Conservation (phyloP, 2,797 vertebrate species). For the Cyclura pinguis region DNA sequence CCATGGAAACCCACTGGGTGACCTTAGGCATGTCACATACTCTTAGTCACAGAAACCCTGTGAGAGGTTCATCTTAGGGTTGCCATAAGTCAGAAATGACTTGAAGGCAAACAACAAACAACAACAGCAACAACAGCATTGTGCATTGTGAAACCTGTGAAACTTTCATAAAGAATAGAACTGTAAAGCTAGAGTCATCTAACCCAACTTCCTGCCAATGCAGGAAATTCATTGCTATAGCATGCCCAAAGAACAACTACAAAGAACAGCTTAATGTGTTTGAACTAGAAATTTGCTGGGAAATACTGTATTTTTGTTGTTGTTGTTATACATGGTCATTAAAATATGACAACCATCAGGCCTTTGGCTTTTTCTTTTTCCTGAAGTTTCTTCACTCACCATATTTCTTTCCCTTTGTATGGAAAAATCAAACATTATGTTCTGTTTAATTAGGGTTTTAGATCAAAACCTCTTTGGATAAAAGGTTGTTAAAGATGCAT, state of each 20-base stretch:
- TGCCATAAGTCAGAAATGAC: too few species aligned
- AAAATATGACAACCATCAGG: neutral
- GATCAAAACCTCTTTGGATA: conserved; percentile 12
- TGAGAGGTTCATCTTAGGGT: too few species aligned
- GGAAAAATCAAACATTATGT: conserved; percentile 3
- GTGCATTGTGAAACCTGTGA: neutral
- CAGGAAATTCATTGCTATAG: too few species aligned
- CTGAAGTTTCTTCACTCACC: neutral
- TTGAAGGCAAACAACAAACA: too few species aligned
- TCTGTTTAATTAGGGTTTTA: conserved; percentile 20
- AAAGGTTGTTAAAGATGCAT: conserved; percentile 29
- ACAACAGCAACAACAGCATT: neutral
- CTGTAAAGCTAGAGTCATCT: too few species aligned
- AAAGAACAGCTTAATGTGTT: neutral
- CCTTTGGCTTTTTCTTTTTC: too few species aligned
- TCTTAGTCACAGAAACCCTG: too few species aligned
- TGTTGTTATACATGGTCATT: neutral
- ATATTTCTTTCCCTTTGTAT: conserved; percentile 17
- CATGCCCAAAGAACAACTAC: neutral
- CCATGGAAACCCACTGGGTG: too few species aligned
- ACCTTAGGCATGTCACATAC: too few species aligned
- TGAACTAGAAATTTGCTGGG: neutral
- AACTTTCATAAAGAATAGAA: neutral
- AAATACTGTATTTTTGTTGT: neutral
- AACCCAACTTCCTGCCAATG: too few species aligned